Base-by-base conservation (phyloP, 1,140 invertebrate genomes). In the Drosophila triauraria region DNA sequence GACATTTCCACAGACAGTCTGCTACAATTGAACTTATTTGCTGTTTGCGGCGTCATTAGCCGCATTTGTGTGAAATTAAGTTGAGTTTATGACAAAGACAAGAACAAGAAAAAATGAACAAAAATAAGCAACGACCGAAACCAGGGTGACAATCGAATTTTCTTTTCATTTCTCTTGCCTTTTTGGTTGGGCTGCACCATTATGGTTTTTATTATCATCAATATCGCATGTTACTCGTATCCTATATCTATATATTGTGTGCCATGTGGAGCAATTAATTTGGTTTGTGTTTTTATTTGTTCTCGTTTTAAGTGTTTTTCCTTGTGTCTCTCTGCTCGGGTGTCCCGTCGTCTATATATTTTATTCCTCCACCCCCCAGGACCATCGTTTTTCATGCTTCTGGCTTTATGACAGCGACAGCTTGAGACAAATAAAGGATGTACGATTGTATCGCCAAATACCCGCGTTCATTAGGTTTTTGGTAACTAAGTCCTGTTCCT, bases 171-270 rank as follows among this genome's bases (percentile, higher is more conserved):
- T 50, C 15, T 25, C 44, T 56, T 57, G 44, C 32, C 51, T 15
- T 50, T 74, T 53, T 20, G 58, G 50, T 75, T 61, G 60, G 53
- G 35, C 67, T 51, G 38, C 48, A 35, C 83, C 83, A 86, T 85
- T 86, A 85, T 85, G 82, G 82, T 82, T 77, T 87, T 88, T 87
- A 88, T 88, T 87, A 78, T 87, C 84, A 87, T 88, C 83, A 87
- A 83, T 83, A 87, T 88, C 80, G 60, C 76, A 87, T 87, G 77
- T 80, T 87, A 68, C 48, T 70, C 63, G 67, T 72, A 65, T 59
- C 63, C 59, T 65, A 59, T 78, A 70, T 71, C 42, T 47, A 38
- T 77, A 68, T 69, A 71, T 71, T 65, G 60, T 74, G 62, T 80
- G 69, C 77, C 83, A 83, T 83, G 80, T 80, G 71, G 63, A 80